phyloP scores from a whole-genome alignment of 2,888 invertebrate genomes.

The Himalopsyche anomala region DNA sequence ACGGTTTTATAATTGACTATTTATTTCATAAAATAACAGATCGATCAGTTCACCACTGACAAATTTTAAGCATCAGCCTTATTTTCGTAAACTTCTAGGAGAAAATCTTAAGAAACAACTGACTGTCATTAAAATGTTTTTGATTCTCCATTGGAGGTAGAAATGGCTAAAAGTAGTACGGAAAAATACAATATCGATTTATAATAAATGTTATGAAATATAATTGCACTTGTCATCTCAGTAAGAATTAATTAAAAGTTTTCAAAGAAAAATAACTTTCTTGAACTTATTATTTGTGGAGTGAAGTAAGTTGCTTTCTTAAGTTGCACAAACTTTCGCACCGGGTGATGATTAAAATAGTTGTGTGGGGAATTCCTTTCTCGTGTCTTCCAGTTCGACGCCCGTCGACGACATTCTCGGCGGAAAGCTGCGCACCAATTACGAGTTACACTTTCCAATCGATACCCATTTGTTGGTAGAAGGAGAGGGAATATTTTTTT shows the following conservation, averaged over 20 bases:
- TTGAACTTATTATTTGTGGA: not conserved
- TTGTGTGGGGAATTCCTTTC: not conserved
- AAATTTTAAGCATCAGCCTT: too few relatives aligned
- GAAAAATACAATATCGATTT: not conserved
- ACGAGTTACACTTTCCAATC: slow-evolving; percentile 9
- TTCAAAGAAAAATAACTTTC: not conserved
- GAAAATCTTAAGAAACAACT: too few relatives aligned
- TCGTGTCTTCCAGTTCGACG: not conserved
- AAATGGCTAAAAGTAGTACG: too few relatives aligned
- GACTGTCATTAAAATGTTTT: too few relatives aligned
- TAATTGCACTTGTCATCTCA: not conserved
- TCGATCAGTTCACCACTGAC: too few relatives aligned
- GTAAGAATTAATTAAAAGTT: slow-evolving; percentile 4
- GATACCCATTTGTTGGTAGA: not conserved
- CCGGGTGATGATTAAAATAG: slow-evolving; percentile 31
- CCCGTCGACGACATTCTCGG: slow-evolving; percentile 22
- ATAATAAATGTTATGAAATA: not conserved
- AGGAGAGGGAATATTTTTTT: not conserved
- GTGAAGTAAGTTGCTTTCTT: not conserved
- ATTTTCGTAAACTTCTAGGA: too few relatives aligned
- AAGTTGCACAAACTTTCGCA: not conserved
- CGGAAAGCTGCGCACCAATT: not conserved
- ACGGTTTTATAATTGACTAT: too few relatives aligned
- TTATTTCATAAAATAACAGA: too few relatives aligned
- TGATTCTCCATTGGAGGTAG: too few relatives aligned